Base-by-base conservation (phyloP, 1,140 invertebrate genomes). In the Trigoniulus corallinus region DNA sequence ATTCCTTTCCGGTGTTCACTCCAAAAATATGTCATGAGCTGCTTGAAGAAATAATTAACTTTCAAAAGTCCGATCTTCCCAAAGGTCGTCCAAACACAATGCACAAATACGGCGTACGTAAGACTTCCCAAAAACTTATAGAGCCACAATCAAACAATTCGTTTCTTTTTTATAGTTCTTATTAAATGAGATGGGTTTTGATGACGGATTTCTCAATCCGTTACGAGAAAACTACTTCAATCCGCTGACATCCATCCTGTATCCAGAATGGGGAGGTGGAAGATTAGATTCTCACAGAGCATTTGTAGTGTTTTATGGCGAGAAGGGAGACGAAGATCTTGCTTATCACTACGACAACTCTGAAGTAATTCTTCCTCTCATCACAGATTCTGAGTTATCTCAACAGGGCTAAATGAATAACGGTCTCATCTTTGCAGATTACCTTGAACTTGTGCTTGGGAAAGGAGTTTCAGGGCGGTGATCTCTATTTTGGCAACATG, bases 11-110 rank as follows among this genome's bases (percentile, higher is more conserved):
- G n/a, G n/a, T n/a, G n/a, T n/a, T n/a, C n/a, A n/a, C n/a, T n/a
- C n/a, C n/a, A n/a, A n/a, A n/a, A n/a, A n/a, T n/a, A n/a, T n/a
- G n/a, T n/a, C n/a, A n/a, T n/a, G n/a, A n/a, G n/a, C n/a, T n/a
- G n/a, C n/a, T n/a, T n/a, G n/a, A n/a, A n/a, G n/a, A n/a, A n/a
- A n/a, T n/a, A n/a, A n/a, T n/a, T n/a, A n/a, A n/a, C n/a, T n/a
- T n/a, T n/a, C n/a, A n/a, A n/a, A n/a, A n/a, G n/a, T n/a, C n/a
- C n/a, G n/a, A n/a, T 48, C 54, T 67, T 42, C 68, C 67, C 2
- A 71, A 68, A 58, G 64, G 61, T 27, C 54, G 65, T 37, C 69
- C 70, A 25, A 71, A 71, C 55, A 66, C 67, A 15, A 72, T 72
- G 70, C 71, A 69, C 49, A 61, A 64, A 24, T 64, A 70, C 61